These are phyloP conservation scores for Mellilla xanthometata DNA, from an alignment of 2,888 invertebrate species.

Conservation along the genomic window DNA sequence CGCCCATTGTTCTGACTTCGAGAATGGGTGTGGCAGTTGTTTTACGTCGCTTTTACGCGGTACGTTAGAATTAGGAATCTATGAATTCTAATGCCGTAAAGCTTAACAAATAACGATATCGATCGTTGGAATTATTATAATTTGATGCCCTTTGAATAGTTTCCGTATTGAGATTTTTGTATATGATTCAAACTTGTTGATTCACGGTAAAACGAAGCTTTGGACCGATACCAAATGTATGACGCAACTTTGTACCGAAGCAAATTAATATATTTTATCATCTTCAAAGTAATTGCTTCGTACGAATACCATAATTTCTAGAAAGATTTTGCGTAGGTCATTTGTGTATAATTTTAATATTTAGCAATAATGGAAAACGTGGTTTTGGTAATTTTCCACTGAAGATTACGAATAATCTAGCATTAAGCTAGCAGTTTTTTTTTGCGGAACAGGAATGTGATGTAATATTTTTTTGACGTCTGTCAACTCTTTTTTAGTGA, in stretches of 20 bases:
- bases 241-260: background rate
- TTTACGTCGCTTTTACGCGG: background rate
- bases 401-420: background rate
- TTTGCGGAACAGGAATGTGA: constrained; percentile 15
- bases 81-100: background rate
- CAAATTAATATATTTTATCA: background rate
- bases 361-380: no score
- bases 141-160: background rate
- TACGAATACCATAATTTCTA: no score
- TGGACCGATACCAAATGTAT: constrained; percentile 9
- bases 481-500: no score
- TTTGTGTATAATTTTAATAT: no score
- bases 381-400: constrained; percentile 16
- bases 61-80: background rate
- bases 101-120: background rate
- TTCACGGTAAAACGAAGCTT: constrained; percentile 2
- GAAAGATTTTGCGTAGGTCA: no score
- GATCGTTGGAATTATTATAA: no score
- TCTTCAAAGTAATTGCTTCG: background rate
- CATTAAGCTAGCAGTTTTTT: constrained; percentile 18
- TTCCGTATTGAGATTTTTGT: constrained; percentile 1
- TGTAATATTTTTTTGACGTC: constrained; percentile 21
- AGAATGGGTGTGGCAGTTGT: constrained; percentile 9
- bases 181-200: constrained; percentile 3
- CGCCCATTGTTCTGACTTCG: background rate